Conservation (phyloP, 2,797 vertebrate genomes). For the Aplochiton taeniatus region DNA sequence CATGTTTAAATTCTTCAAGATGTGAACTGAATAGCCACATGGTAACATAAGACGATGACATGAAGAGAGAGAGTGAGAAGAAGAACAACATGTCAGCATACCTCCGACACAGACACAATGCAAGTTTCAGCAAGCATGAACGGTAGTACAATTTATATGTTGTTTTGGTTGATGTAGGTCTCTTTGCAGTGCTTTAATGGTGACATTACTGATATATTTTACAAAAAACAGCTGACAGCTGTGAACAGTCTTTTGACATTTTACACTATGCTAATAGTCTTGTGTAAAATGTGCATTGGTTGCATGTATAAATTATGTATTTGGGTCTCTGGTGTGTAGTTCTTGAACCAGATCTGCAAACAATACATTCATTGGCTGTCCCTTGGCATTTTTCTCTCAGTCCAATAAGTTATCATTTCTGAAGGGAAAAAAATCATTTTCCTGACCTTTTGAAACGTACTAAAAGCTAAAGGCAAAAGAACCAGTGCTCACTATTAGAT, state of each 20-base stretch:
- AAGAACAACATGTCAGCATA: slow-evolving; percentile 67
- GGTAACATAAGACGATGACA: slow-evolving; percentile 75
- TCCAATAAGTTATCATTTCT: background rate
- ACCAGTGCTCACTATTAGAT: too few relatives aligned
- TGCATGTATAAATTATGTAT: too few relatives aligned
- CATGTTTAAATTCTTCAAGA: slow-evolving; percentile 78
- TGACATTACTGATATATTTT: slow-evolving; percentile 29
- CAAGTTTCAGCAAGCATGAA: slow-evolving; percentile 74
- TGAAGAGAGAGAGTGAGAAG: slow-evolving; percentile 32
- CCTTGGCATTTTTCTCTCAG: background rate
- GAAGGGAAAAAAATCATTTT: background rate
- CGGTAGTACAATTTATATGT: slow-evolving; percentile 69
- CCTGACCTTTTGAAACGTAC: background rate
- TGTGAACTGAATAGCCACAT: slow-evolving; percentile 67
- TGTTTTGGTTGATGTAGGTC: slow-evolving; percentile 53
- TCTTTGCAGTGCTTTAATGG: slow-evolving; percentile 36
- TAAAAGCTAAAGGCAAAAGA: background rate
- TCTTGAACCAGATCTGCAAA: background rate
- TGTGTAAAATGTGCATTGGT: too few relatives aligned
- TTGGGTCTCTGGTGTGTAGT: too few relatives aligned
- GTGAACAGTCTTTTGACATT: too few relatives aligned
- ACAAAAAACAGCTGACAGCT: too few relatives aligned
- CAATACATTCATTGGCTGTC: background rate
- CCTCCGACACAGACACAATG: slow-evolving; percentile 58
- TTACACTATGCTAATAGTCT: too few relatives aligned